Percentiles rank a stretch among this genome's conserved stretches.
Conservation (phyloP, 2,113 vertebrate species). For the Athene cunicularia region DNA sequence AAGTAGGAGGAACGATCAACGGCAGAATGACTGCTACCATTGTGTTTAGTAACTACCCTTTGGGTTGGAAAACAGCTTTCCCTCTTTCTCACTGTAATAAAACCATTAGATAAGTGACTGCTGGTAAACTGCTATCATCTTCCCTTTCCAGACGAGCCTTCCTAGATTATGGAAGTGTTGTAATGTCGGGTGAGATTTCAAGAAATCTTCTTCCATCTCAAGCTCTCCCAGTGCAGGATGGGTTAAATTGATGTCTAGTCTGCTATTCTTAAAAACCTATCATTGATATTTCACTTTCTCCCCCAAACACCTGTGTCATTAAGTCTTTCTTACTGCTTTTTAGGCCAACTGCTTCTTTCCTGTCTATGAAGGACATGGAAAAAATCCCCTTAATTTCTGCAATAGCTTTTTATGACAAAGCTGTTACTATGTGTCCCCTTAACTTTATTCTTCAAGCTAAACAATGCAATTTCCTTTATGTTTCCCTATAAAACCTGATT, state of each 20-base stretch:
- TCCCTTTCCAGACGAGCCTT: not conserved
- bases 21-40: not conserved
- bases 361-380: not conserved
- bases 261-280: not conserved
- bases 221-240: not conserved
- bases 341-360: not conserved
- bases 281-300: not conserved
- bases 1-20: accelerated
- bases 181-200: not conserved
- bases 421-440: not conserved
- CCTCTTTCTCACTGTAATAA: not conserved
- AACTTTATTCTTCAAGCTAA: not conserved
- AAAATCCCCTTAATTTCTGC: not conserved
- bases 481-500: not conserved
- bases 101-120: not conserved
- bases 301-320: not conserved
- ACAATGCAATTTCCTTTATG: not conserved
- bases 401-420: not conserved
- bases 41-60: not conserved
- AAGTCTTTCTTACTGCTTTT: not conserved
- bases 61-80: not conserved
- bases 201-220: not conserved
- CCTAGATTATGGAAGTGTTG: accelerated
- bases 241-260: no score
- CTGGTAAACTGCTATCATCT: not conserved